Conservation (phyloP, 2,888 invertebrate species). For the Merodon equestris region DNA sequence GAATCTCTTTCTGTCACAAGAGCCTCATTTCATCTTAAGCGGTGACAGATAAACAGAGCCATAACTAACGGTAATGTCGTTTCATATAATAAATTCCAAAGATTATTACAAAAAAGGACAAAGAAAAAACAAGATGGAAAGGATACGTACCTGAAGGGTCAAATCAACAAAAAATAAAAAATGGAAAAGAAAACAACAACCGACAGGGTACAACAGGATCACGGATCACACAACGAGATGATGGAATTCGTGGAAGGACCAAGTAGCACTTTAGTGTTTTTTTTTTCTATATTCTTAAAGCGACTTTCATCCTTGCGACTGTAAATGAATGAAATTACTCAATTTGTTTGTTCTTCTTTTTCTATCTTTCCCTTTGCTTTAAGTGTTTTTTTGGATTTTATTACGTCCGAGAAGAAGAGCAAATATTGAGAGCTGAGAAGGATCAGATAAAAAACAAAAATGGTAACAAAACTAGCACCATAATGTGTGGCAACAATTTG, state of each 20-base stretch:
- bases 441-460: constrained; percentile 8
- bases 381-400: constrained; percentile 13
- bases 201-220: constrained; percentile 32
- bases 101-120: constrained; percentile 22
- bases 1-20: no score
- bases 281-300: constrained; percentile 26
- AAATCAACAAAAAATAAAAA: background rate
- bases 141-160: background rate
- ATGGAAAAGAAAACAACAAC: constrained; percentile 45
- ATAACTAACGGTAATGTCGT: constrained; percentile 48
- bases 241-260: constrained; percentile 58
- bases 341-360: constrained; percentile 63
- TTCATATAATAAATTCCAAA: constrained; percentile 31
- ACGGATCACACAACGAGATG: constrained; percentile 4
- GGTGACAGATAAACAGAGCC: constrained; percentile 40
- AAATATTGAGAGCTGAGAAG: constrained; percentile 49
- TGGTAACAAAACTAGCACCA: background rate
- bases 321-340: constrained; percentile 39
- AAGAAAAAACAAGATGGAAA: background rate
- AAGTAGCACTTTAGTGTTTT: background rate
- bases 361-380: constrained; percentile 33
- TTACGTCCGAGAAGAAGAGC: constrained; percentile 29
- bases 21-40: background rate
- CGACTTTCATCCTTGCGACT: constrained; percentile 61
- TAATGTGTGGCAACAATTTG: no score